Base-by-base conservation (phyloP, 2,113 vertebrate genomes). In the Pseudois nayaur region DNA sequence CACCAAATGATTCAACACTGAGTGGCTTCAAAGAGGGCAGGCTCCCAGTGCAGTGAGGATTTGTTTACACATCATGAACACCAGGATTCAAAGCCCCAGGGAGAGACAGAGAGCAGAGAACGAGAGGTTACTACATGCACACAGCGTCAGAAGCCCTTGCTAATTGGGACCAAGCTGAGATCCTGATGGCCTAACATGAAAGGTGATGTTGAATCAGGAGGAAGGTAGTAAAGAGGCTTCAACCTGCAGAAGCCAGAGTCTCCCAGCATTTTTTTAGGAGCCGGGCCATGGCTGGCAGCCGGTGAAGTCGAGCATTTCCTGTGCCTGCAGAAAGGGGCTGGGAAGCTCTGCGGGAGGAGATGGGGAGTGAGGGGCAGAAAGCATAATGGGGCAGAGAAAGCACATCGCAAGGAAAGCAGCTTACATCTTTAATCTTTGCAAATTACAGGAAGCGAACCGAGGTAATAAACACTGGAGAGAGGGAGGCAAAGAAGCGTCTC, bases 391-490 rank as follows among this genome's bases (percentile, higher is more conserved):
- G 62, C 79, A 50, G 83, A 91, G 89, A 95, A 87, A 94, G 95
- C 21, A 94, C 89, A 60, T 8, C 0, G 33, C 90, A 95, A 86
- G 94, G 94, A 97, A 97, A 97, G 89, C 43, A 92, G 97, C 97
- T 97, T 98, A 97, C 71, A 96, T 95, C 96, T 98, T 97, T 97
- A 96, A 97, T 98, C 97, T 98, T 95, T 95, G 90, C 95, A 97
- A 98, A 97, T 97, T 92, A 95, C n/a, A 92, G 96, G 90, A 97
- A 97, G 92, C 85, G 87, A 0, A 33, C 64, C 2, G 15, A 98
- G 95, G 95, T 95, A 94, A 89, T 97, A 90, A 94, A 84, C 78
- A 86, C 11, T 31, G 85, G 93, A 78, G 86, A 94, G 85, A 88
- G 67, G 71, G 14, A 94, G 50, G 89, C 83, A 89, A 94, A n/a